A percentile compares a stretch with the other conserved stretches of the same genome.
Evolutionary conservation across 2,888 invertebrate genomes (phyloP).

Genomic region (Tenthredo scrophulariae): DNA sequence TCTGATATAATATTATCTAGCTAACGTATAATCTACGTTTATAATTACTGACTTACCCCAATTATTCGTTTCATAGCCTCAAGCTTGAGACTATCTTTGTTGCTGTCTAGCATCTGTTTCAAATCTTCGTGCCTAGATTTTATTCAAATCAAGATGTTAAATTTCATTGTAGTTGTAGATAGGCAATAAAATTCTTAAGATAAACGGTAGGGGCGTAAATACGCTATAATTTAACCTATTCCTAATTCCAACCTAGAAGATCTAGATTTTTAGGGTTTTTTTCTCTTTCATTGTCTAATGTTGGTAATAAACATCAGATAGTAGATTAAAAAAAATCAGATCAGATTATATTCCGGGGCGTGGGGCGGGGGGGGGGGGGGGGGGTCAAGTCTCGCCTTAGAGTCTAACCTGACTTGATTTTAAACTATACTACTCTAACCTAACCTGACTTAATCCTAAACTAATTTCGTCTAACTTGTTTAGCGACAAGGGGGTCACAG

Average conservation of each 20-base stretch:
- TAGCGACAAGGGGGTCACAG: neutral
- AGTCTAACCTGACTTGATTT: neutral
- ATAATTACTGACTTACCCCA: slow-evolving; percentile 81
- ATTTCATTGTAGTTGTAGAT: neutral
- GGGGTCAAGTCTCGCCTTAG: neutral
- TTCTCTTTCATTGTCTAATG: neutral
- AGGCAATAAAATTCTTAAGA: neutral
- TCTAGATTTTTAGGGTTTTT: neutral
- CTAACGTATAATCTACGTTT: neutral
- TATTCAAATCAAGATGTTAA: neutral
- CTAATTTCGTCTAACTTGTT: neutral
- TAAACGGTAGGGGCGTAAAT: neutral
- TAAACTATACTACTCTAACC: neutral
- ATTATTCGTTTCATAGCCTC: slow-evolving; percentile 99
- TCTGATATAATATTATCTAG: neutral
- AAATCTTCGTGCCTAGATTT: slow-evolving; percentile 92
- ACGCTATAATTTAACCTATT: neutral
- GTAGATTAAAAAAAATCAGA: neutral
- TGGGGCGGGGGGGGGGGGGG: fast-evolving
- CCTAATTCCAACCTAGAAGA: neutral
- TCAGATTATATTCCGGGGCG: neutral
- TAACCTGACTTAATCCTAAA: neutral
- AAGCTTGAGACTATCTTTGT: slow-evolving; percentile 97
- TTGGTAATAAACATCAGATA: neutral
- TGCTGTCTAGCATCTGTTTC: slow-evolving; percentile 98